Evolutionary conservation across 2,113 vertebrate genomes (phyloP), one percentile per base, ranked within the genome.

Genomic region (Rhabdornis inornatus): DNA sequence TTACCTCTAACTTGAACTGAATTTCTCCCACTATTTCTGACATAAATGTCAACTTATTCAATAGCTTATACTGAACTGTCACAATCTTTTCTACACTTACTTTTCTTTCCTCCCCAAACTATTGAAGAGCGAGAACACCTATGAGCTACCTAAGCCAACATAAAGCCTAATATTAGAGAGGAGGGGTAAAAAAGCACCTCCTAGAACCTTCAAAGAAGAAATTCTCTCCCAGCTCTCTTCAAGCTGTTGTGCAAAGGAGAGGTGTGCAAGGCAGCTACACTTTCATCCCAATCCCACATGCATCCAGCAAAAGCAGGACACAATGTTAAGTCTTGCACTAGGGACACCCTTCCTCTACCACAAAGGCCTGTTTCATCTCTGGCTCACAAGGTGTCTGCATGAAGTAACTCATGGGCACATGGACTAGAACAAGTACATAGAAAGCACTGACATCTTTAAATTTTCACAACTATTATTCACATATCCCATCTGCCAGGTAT

Each of bases 1-100:
- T 77, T 65, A 64, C 15, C 39, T 89, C 57, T 45, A 49, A 53
- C 42, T 76, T 17, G 17, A 88, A 25, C 44, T 52, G 45, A 85
- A 55, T 74, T 70, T 91, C 20, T 61, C 87, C 56, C 42, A 59
- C 63, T 77, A 17, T 23, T 79, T 45, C 59, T 72, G 52, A 61
- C 79, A 87, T 64, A 83, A 76, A 82, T 27, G n/a, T 55, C 84
- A 85, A 31, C 31, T 85, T 83, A 80, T 80, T 92, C 56, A 64
- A 80, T 85, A 82, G 52, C 52, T 93, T 79, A 89, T 16, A 69
- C 33, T 47, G 47, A 88, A 42, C 63, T 59, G 63, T 23, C 72
- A 74, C 11, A 86, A 53, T 28, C 65, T 87, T 85, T 84, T 40
- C 78, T 42, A 47, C 28, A 31, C 35, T 82, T 72, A 11, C 10